These are phyloP conservation scores for Pterostichus niger DNA, from an alignment of 2,888 invertebrate genomes.

Conservation along the genomic window DNA sequence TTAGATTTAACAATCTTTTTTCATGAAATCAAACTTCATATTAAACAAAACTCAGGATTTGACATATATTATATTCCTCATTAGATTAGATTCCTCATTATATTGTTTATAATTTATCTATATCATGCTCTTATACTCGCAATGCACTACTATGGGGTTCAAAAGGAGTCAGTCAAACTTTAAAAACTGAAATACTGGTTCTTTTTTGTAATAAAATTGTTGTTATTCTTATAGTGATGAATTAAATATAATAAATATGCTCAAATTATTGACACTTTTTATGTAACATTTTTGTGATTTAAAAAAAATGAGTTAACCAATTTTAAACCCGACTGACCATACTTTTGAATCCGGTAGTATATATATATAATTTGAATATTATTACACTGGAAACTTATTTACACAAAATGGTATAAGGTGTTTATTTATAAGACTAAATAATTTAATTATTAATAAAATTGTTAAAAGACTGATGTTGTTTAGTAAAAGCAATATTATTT, in stretches of 20 bases:
- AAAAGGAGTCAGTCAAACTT: no score
- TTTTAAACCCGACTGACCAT: no score
- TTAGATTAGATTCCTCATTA: background rate
- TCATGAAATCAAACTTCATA: no score
- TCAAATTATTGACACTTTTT: no score
- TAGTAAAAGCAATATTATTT: conserved; percentile 31
- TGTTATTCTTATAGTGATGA: no score
- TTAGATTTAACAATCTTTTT: no score
- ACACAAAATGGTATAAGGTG: conserved; percentile 31
- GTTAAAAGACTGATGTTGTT: conserved; percentile 31
- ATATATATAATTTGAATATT: conserved; percentile 7
- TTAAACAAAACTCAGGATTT: background rate
- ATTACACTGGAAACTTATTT: conserved; percentile 16
- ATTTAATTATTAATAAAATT: background rate
- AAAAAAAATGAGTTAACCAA: no score
- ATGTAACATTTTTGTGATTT: no score
- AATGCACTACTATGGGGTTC: background rate
- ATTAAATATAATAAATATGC: no score
- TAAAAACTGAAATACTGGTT: no score
- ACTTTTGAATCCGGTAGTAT: no score
- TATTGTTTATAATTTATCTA: background rate
- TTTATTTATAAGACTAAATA: background rate
- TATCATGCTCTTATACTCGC: background rate
- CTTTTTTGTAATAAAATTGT: no score
- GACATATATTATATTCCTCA: background rate